A percentile compares a stretch with the other conserved stretches of the same genome.
Conservation (phyloP, 2,797 vertebrate species). For the Mus minutoides region DNA sequence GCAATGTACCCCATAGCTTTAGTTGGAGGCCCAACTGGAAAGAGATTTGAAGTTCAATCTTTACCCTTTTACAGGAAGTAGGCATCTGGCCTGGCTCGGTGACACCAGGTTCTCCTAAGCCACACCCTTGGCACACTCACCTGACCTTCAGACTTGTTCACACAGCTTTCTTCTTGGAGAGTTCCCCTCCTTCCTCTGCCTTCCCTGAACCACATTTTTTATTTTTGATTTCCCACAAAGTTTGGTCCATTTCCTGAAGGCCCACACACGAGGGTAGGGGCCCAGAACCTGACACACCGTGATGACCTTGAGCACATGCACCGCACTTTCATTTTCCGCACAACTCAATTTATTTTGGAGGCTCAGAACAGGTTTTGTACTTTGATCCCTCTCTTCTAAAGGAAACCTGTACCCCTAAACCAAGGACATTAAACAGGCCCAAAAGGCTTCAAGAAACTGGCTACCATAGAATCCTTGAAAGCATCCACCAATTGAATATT, state of each 20-base stretch:
- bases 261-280: not conserved
- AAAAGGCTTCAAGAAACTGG: too few relatives aligned
- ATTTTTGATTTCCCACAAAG: not conserved
- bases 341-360: not conserved
- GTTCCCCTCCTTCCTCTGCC: not conserved
- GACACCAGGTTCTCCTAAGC: not conserved
- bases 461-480: not conserved
- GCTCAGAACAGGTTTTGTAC: not conserved
- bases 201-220: not conserved
- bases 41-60: not conserved
- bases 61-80: not conserved
- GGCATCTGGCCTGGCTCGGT: not conserved
- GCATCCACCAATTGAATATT: not conserved
- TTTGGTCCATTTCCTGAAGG: not conserved
- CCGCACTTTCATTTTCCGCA: not conserved
- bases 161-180: not conserved
- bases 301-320: not conserved
- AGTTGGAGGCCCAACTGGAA: not conserved
- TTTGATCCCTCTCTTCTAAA: not conserved
- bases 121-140: too few relatives aligned
- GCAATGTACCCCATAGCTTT: not conserved
- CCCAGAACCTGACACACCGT: not conserved
- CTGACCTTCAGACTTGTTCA: not conserved
- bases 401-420: not conserved
- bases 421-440: not conserved